Base-by-base conservation (phyloP, 1,140 invertebrate genomes). In the Bombus polaris region DNA sequence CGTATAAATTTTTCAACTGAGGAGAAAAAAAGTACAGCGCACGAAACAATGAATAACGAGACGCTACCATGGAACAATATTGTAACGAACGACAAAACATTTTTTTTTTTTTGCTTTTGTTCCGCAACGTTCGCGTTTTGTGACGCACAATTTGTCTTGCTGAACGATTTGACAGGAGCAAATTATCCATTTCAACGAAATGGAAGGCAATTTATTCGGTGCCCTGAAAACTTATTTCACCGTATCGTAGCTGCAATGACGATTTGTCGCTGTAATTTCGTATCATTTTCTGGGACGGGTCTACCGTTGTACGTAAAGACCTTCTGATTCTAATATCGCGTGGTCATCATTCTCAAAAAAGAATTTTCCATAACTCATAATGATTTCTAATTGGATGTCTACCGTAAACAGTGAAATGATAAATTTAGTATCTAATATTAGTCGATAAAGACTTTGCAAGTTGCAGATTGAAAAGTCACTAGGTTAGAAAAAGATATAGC, bases 181-280 rank as follows among this genome's bases (percentile, higher is more conserved):
- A 81, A 85, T 84, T 84, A 84, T 68, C 78, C 71, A 74, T 85
- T 81, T 81, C 78, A 85, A 85, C 84, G 84, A 75, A 81, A 81
- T 66, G 79, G 71, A 81, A 81, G 79, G 71, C 84, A 85, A 85
- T 85, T 85, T 74, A 85, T 81, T 68, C 84, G 37, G 32, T 85
- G 84, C 59, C 84, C 84, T 74, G 84, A 81, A 85, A 85, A 85
- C 70, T 85, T 85, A 85, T 81, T 85, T 85, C 59, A 85, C 84
- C 84, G 84, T 85, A 57, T 85, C 84, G 78, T 75, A 57, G 78
- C 62, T 42, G 71, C 44, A 68, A 65, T n/a, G 77, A 85, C 83
- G 84, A 85, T 85, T 85, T 81, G 84, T 81, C 71, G 84, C 59
- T 85, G 79, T 85, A 81, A 85, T 85, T 85, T 75, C 71, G 70